A percentile compares a stretch with the other conserved stretches of the same genome.
Conservation (phyloP, 2,797 vertebrate species). For the Chaenodraco wilsoni region DNA sequence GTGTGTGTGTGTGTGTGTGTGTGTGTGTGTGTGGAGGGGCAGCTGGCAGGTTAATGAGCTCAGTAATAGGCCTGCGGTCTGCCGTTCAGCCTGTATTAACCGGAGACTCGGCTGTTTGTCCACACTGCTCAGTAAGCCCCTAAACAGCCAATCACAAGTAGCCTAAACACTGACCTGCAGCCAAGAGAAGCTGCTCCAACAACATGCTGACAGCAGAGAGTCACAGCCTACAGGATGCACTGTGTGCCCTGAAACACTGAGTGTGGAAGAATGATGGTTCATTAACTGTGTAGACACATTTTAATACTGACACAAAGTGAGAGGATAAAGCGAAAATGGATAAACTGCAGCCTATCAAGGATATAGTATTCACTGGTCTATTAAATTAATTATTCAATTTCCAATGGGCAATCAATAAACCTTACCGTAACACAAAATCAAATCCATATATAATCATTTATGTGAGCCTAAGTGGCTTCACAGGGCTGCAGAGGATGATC, state of each 20-base stretch:
- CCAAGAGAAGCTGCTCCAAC: slow-evolving; percentile 50
- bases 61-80: slow-evolving; percentile 65
- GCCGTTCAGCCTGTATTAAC: slow-evolving; percentile 67
- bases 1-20: slow-evolving; percentile 20
- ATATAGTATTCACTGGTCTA: slow-evolving; percentile 1
- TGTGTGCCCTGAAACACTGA: not conserved
- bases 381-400: slow-evolving; percentile 36
- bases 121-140: slow-evolving; percentile 53
- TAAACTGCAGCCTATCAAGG: slow-evolving; percentile 15
- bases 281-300: slow-evolving; percentile 2
- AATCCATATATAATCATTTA: slow-evolving; percentile 40
- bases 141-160: slow-evolving; percentile 61
- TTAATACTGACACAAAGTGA: not conserved
- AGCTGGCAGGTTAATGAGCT: slow-evolving; percentile 71
- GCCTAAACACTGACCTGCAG: slow-evolving; percentile 51
- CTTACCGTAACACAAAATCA: slow-evolving; percentile 32
- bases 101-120: slow-evolving; percentile 60
- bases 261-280: not conserved
- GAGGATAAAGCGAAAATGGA: not conserved
- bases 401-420: slow-evolving; percentile 45
- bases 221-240: slow-evolving; percentile 1
- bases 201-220: slow-evolving; percentile 15
- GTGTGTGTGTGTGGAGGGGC: slow-evolving; percentile 34
- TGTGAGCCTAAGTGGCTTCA: slow-evolving; percentile 26
- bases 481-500: slow-evolving; percentile 10